These are phyloP conservation scores for Danio choprae DNA, from an alignment of 2,797 vertebrate genomes.

Conservation along the genomic window DNA sequence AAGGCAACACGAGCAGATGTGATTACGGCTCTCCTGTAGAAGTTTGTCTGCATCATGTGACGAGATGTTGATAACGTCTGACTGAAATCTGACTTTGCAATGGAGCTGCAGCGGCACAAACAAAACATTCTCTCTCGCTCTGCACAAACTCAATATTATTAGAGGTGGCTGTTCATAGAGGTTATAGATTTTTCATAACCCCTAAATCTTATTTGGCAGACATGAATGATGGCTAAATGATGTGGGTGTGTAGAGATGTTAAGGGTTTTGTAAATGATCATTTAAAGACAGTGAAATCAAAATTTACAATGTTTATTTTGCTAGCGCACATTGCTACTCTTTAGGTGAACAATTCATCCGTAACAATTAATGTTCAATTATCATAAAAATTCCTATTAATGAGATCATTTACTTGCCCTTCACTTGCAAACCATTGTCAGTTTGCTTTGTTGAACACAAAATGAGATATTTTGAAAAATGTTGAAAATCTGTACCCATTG, in stretches of 20 bases:
- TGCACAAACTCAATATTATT: conserved; percentile 2
- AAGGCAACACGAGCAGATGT: conserved; percentile 64
- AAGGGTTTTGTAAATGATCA: neutral
- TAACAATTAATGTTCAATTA: no score
- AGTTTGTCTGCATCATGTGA: conserved; percentile 43
- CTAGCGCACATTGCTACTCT: no score
- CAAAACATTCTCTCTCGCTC: neutral
- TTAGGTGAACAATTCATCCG: no score
- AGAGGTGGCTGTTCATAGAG: neutral
- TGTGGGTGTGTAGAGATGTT: neutral
- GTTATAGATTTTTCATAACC: conserved; percentile 14
- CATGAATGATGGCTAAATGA: neutral
- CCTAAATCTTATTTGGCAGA: neutral
- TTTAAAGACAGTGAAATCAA: neutral
- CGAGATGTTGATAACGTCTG: conserved; percentile 48
- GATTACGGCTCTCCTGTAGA: conserved; percentile 54
- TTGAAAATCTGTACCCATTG: no score
- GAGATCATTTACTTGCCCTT: no score
- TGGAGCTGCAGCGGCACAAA: conserved; percentile 12
- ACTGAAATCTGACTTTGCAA: conserved; percentile 51
- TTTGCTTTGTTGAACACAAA: no score
- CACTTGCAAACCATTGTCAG: no score
- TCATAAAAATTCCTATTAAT: no score
- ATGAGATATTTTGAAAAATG: no score
- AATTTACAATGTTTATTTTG: no score